Conservation (phyloP, 2,797 vertebrate species). For the Myotis myotis region DNA sequence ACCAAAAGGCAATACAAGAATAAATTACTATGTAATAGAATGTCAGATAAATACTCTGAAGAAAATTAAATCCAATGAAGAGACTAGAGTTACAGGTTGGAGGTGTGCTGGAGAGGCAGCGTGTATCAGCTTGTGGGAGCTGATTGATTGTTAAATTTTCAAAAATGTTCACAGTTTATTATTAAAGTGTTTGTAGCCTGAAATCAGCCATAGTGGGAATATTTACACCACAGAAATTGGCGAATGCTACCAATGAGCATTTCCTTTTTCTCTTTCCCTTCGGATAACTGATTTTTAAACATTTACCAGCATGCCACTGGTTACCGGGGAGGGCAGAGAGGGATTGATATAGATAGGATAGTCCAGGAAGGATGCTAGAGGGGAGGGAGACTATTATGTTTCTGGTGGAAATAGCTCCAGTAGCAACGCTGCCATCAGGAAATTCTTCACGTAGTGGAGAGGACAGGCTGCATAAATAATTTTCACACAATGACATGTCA, state of each 20-base stretch:
- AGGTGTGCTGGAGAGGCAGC: background rate
- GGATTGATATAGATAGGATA: background rate
- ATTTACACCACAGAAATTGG: background rate
- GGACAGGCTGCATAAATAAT: background rate
- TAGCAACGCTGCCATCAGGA: background rate
- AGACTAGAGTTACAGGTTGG: background rate
- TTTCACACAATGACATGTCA: background rate
- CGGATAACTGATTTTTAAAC: background rate
- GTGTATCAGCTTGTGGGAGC: background rate
- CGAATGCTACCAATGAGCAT: background rate
- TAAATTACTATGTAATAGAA: background rate
- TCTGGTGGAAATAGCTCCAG: background rate
- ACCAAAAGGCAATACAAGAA: background rate
- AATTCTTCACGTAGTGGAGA: background rate
- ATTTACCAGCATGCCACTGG: background rate
- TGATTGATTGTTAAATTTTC: background rate
- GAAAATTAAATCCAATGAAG: slow-evolving; percentile 14
- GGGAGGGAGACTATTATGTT: background rate
- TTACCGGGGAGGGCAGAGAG: background rate
- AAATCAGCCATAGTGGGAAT: background rate
- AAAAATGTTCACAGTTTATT: slow-evolving; percentile 17
- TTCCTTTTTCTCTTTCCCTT: background rate
- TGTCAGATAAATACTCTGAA: background rate
- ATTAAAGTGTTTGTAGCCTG: background rate
- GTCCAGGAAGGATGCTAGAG: background rate